phyloP scores from a whole-genome alignment of 2,113 vertebrate genomes.

The Cervus canadensis region DNA sequence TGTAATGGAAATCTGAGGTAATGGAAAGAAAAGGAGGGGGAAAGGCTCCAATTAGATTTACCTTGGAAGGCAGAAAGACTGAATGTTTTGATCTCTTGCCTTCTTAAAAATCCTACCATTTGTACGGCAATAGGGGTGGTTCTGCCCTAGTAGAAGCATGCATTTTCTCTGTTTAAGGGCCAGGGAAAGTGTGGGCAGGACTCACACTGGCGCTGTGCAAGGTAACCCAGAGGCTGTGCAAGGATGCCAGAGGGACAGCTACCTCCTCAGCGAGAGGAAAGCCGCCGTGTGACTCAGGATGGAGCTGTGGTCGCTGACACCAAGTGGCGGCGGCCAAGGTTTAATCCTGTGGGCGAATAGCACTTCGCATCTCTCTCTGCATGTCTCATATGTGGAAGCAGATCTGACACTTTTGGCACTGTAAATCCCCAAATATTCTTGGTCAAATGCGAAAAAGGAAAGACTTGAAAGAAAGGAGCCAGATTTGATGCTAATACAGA shows the following conservation, averaged over 20 bases:
- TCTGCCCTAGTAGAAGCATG: background rate
- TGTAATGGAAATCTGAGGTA: background rate
- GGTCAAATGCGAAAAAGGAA: background rate
- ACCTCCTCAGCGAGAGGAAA: background rate
- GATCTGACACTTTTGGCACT: background rate
- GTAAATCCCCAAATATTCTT: background rate
- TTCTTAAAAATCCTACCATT: background rate
- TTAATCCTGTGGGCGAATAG: background rate
- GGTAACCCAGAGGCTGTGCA: background rate
- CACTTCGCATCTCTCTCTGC: background rate
- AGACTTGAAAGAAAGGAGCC: background rate
- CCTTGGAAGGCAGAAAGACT: background rate
- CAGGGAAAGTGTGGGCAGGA: background rate
- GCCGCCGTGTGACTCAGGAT: background rate
- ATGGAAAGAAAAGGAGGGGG: background rate
- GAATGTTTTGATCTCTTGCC: background rate
- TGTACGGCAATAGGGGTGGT: background rate
- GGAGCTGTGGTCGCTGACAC: background rate
- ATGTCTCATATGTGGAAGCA: background rate
- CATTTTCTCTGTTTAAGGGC: background rate
- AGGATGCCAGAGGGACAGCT: background rate
- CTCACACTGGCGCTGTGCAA: accelerated
- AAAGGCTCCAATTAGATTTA: background rate
- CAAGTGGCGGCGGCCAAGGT: background rate
- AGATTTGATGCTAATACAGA: background rate